Evolutionary conservation across 2,888 invertebrate genomes (phyloP), one percentile per base, ranked within the genome.

Genomic region (Melinaea marsaeus): DNA sequence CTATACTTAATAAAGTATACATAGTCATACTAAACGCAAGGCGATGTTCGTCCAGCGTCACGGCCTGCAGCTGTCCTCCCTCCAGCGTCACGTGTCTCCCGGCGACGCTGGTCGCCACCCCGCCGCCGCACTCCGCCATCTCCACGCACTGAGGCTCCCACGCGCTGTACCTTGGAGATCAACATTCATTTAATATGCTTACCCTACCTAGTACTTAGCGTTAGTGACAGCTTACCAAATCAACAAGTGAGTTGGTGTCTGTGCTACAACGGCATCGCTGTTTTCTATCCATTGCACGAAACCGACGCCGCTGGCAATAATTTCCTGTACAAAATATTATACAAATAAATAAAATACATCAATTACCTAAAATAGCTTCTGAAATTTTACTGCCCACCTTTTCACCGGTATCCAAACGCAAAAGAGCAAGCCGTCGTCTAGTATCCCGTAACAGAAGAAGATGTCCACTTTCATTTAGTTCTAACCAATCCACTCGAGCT

Each of bases 211-310:
- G 37, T 37, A 42, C 9, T 42, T 9, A 42, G 11, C 7, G 42
- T 22, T 35, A 13, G 51, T 46, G 3, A 37, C 11, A 2, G 13
- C 76, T 86, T 92, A 97, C 99, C 99, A 99, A 63, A 99, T 95
- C 59, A 98, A 96, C 13, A 99, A 88, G 77, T 95, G 97, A 61
- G 94, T 95, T 32, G 96, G 94, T 61, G 97, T 96, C 85, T 99
- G 99, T 0, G 99, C 99, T 0, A 99, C 98, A 0, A 98, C 97
- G 0, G 99, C 99, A 80, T 99, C 99, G 84, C 99, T 99, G 63
- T 96, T 94, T 62, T 97, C 95, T 62, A 97, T 96, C 97, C 97
- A 97, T 88, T 96, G 93, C 6, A 93, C 93, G 68, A 93, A 93
- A 45, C 93, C 93, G 0, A 95, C 94, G 9, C 93, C 95, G 74